Conservation (phyloP, 2,113 vertebrate genomes). For the Scomber scombrus region DNA sequence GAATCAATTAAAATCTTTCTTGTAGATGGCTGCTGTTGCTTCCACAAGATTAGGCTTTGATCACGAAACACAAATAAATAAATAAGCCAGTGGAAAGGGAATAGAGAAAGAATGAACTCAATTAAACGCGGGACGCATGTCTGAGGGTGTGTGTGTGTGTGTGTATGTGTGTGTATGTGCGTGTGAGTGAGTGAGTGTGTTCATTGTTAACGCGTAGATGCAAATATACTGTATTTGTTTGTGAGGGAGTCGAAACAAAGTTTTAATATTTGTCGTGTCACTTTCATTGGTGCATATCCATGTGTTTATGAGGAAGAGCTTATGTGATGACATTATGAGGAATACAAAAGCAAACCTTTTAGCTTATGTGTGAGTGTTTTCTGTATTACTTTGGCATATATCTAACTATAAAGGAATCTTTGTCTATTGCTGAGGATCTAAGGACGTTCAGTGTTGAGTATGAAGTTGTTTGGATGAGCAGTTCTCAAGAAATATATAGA, state of each 20-base stretch:
- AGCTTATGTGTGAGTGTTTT: background rate
- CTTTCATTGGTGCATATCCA: background rate
- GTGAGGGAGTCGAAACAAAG: background rate
- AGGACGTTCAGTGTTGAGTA: too few relatives aligned
- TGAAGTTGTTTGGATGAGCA: too few relatives aligned
- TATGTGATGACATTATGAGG: background rate
- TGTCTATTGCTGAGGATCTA: too few relatives aligned
- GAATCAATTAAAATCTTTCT: slow-evolving; percentile 81
- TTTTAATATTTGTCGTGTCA: background rate
- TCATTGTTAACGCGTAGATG: background rate
- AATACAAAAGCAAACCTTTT: background rate
- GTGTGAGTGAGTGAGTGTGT: too few relatives aligned
- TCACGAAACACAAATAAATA: slow-evolving; percentile 75
- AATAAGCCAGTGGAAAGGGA: slow-evolving; percentile 50
- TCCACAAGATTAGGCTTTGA: slow-evolving; percentile 78
- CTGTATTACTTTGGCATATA: too few relatives aligned
- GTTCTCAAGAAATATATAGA: too few relatives aligned
- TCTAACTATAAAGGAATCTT: too few relatives aligned
- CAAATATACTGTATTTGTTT: slow-evolving; percentile 23
- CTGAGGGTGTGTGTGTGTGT: background rate
- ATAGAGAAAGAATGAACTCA: slow-evolving; percentile 74
- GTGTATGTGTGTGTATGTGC: too few relatives aligned
- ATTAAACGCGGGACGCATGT: slow-evolving; percentile 56
- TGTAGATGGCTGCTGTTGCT: slow-evolving; percentile 72
- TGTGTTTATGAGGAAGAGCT: background rate